A percentile compares a stretch with the other conserved stretches of the same genome.
phyloP scores from a whole-genome alignment of 2,888 invertebrate species.

The Eupithecia abbreviata region DNA sequence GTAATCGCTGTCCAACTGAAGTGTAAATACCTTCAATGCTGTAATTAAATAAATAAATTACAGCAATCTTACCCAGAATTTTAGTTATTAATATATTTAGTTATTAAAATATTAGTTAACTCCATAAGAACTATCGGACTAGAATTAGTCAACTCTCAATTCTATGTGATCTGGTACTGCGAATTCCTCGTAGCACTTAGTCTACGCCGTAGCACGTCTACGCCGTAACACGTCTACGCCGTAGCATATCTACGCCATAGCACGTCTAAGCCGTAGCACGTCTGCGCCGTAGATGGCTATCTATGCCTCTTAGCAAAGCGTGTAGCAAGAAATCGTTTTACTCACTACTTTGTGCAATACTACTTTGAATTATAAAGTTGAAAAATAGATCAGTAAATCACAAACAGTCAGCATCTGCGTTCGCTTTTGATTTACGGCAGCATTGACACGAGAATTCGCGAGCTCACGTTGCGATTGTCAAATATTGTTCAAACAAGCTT shows the following conservation, averaged over 20 bases:
- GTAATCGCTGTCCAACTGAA: too few relatives aligned
- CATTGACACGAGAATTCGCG: constrained; percentile 25
- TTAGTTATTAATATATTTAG: too few relatives aligned
- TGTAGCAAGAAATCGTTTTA: background rate
- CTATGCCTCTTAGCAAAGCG: background rate
- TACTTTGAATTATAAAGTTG: background rate
- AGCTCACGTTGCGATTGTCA: constrained; percentile 26
- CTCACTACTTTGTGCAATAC: background rate
- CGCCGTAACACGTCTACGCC: background rate
- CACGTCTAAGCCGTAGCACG: background rate
- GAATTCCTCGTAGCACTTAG: background rate
- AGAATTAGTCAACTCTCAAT: too few relatives aligned
- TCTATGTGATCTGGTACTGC: background rate
- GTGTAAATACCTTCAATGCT: too few relatives aligned
- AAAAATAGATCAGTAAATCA: background rate
- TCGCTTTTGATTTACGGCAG: constrained; percentile 17
- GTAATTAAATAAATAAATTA: too few relatives aligned
- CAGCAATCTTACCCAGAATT: too few relatives aligned
- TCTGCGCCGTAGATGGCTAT: background rate
- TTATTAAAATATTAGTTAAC: too few relatives aligned
- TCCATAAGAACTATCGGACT: too few relatives aligned
- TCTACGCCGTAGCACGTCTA: background rate
- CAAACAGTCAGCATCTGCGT: background rate
- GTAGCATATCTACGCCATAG: background rate
- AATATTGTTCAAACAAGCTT: constrained; percentile 38